Conservation (phyloP, 2,797 vertebrate species). For the Danio jaintianensis region DNA sequence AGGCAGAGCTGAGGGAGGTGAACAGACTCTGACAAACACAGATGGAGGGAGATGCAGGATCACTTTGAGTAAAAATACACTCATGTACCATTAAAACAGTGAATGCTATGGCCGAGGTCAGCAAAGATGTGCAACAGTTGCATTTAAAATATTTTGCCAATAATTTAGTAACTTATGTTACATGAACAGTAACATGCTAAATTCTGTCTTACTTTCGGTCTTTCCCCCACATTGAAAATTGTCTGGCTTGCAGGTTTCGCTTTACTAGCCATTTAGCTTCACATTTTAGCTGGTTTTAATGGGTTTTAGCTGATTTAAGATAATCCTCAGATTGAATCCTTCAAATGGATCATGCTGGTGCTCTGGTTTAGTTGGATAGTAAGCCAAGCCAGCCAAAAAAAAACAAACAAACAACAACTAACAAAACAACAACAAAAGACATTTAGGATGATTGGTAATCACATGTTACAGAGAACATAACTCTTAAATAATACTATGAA, state of each 20-base stretch:
- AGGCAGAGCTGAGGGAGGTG: conserved; percentile 14
- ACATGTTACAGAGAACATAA: not conserved
- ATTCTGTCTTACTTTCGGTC: not conserved
- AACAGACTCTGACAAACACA: conserved; percentile 29
- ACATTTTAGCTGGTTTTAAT: not conserved
- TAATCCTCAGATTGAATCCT: not conserved
- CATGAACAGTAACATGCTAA: not conserved
- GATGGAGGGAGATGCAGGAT: conserved; percentile 7
- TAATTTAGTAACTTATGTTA: not conserved
- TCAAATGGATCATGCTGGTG: not conserved
- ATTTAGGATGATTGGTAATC: not conserved
- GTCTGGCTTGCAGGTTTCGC: too few species aligned
- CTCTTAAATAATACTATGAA: too few species aligned
- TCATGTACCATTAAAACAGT: not conserved
- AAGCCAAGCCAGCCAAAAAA: not conserved
- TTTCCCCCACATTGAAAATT: not conserved
- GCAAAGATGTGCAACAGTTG: not conserved
- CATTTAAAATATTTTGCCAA: not conserved
- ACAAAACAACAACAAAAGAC: not conserved
- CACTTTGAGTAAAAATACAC: conserved; percentile 24
- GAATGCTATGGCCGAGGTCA: conserved; percentile 10
- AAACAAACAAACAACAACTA: not conserved
- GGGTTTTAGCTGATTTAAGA: not conserved
- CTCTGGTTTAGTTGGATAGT: not conserved
- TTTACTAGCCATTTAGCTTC: not conserved